Conservation (phyloP, 1,140 invertebrate species). For the Charaxes varanes region DNA sequence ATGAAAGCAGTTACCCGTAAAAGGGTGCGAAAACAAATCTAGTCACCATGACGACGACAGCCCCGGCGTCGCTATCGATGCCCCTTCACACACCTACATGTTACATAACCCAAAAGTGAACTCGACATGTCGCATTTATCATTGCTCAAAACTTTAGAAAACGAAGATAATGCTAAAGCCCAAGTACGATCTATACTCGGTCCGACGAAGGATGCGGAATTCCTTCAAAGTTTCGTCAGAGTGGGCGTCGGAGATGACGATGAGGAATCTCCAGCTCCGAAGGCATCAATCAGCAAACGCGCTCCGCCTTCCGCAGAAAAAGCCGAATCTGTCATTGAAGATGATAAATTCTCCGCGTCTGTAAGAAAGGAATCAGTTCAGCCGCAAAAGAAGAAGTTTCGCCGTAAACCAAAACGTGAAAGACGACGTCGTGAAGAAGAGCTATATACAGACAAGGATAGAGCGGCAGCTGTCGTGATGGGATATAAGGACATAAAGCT, state of each 20-base stretch:
- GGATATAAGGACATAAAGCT: constrained; percentile 89
- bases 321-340: constrained; percentile 33
- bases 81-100: constrained; percentile 45
- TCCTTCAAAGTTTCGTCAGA: constrained; percentile 84
- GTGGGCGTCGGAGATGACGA: constrained; percentile 74
- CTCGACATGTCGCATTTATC: constrained; percentile 9
- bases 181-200: constrained; percentile 74
- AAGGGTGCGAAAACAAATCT: constrained; percentile 57
- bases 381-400: constrained; percentile 43
- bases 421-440: constrained; percentile 82
- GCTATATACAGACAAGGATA: constrained; percentile 91
- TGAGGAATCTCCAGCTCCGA: constrained; percentile 51
- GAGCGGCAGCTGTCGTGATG: constrained; percentile 91
- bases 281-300: constrained; percentile 65
- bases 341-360: constrained; percentile 35
- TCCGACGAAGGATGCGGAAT: constrained; percentile 80
- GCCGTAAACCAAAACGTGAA: constrained; percentile 70
- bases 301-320: constrained; percentile 49
- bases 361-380: constrained; percentile 53
- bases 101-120: constrained; percentile 39
- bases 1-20: constrained; percentile 18
- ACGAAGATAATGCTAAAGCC: constrained; percentile 48
- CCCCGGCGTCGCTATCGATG: constrained; percentile 54
- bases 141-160: constrained; percentile 31
- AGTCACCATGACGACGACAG: constrained; percentile 59